These are phyloP conservation scores for Trachymyrmex cornetzi DNA, from an alignment of 1,140 invertebrate genomes.

Conservation along the genomic window DNA sequence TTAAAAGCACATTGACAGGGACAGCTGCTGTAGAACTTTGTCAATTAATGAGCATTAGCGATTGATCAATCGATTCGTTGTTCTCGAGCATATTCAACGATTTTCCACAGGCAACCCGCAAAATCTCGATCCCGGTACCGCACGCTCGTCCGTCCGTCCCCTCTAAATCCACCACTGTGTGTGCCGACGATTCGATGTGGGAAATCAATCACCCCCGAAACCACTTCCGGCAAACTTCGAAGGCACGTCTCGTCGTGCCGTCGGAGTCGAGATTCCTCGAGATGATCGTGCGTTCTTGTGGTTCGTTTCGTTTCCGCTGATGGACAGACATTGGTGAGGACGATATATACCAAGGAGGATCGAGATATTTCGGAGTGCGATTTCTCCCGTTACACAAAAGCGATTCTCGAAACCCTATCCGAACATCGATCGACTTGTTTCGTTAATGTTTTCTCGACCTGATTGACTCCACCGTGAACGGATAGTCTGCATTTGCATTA, in stretches of 20 bases:
- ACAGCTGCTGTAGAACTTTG: not conserved
- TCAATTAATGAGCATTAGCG: conserved; percentile 65
- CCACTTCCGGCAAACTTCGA: conserved; percentile 69
- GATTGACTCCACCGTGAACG: conserved; percentile 32
- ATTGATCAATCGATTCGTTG: conserved; percentile 75
- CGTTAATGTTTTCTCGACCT: conserved; percentile 49
- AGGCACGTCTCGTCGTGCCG: conserved; percentile 33
- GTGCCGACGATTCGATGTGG: conserved; percentile 64
- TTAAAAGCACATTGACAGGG: no score
- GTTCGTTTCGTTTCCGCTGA: conserved; percentile 37
- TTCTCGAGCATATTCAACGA: conserved; percentile 59
- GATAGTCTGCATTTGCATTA: conserved; percentile 45
- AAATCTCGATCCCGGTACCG: conserved; percentile 66
- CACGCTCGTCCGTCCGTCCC: not conserved
- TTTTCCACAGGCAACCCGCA: conserved; percentile 64
- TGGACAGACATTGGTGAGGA: conserved; percentile 1
- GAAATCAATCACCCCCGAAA: conserved; percentile 73
- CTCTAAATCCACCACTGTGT: conserved; percentile 2
- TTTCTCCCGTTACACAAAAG: conserved; percentile 7
- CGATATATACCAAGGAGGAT: conserved; percentile 2
- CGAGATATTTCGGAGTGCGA: conserved; percentile 43
- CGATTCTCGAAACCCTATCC: not conserved
- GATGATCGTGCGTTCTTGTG: conserved; percentile 53
- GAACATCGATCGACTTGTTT: conserved; percentile 10
- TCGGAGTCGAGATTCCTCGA: conserved; percentile 65